phyloP scores from a whole-genome alignment of 2,113 vertebrate species.

The Taxidea taxus region DNA sequence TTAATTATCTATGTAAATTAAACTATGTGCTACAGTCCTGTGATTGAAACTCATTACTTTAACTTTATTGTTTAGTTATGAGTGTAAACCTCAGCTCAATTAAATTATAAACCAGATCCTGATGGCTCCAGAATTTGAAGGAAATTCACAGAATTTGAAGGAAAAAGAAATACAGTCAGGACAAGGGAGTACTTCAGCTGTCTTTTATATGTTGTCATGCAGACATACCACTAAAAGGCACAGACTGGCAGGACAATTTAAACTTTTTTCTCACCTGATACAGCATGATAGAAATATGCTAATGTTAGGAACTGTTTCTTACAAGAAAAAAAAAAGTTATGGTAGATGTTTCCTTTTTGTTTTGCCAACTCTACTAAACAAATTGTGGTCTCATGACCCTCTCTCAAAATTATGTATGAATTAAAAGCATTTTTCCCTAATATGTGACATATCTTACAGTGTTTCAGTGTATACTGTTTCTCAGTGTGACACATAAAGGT shows the following conservation, averaged over 20 bases:
- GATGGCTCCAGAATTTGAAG: constrained; percentile 28
- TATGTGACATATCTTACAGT: neutral
- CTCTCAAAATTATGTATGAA: neutral
- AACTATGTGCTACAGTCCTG: constrained; percentile 72
- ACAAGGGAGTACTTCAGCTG: constrained; percentile 22
- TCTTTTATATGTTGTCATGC: neutral
- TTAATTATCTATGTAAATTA: constrained; percentile 82
- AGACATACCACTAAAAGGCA: neutral
- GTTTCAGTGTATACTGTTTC: neutral
- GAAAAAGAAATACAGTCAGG: neutral
- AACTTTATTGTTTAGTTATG: constrained; percentile 80
- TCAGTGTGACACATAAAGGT: constrained; percentile 48
- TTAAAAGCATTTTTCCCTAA: neutral
- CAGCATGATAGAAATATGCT: neutral
- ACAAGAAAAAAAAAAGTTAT: neutral
- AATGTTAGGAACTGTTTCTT: neutral
- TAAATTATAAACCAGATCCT: constrained; percentile 72
- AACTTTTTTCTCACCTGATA: neutral
- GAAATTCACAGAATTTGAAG: constrained; percentile 44
- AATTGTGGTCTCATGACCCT: neutral
- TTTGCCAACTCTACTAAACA: neutral
- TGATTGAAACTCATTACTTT: constrained; percentile 79
- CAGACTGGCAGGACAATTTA: neutral
- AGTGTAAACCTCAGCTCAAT: constrained; percentile 79
- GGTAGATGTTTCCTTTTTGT: neutral